A percentile compares a stretch with the other conserved stretches of the same genome.
Evolutionary conservation across 2,888 invertebrate species (phyloP).

Genomic region (Diadegma fenestrale): DNA sequence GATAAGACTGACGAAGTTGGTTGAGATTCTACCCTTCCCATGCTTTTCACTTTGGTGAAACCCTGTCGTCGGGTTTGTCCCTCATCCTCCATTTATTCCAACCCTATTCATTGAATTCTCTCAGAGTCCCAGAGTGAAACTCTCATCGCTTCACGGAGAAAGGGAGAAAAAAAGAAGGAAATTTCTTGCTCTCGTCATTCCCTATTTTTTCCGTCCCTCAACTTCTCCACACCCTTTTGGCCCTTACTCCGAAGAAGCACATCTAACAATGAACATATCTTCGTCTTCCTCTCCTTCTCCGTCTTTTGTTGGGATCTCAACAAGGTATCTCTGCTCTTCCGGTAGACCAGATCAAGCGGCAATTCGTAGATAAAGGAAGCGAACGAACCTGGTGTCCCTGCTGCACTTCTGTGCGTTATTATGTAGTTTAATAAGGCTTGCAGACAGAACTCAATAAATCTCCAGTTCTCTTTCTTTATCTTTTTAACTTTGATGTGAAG

Average conservation of each 20-base stretch:
- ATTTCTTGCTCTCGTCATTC: constrained; percentile 30
- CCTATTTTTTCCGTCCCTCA: constrained; percentile 27
- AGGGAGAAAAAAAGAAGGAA: neutral
- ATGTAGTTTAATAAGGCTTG: constrained; percentile 14
- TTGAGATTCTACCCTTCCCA: constrained; percentile 70
- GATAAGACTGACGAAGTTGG: constrained; percentile 73
- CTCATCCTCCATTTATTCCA: constrained; percentile 59
- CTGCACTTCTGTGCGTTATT: constrained; percentile 44
- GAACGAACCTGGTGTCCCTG: constrained; percentile 7
- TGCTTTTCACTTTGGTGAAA: constrained; percentile 66
- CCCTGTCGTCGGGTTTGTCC: constrained; percentile 31
- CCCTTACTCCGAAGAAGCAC: constrained; percentile 30
- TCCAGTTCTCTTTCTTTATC: neutral
- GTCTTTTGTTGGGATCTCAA: constrained; percentile 43
- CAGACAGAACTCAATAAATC: constrained; percentile 29
- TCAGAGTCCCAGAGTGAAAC: constrained; percentile 33
- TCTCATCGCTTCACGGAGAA: constrained; percentile 22
- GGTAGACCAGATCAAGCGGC: constrained; percentile 28
- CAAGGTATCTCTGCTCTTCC: constrained; percentile 48
- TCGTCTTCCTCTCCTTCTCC: constrained; percentile 20
- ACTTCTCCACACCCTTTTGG: constrained; percentile 15
- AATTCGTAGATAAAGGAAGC: constrained; percentile 26
- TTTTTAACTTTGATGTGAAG: neutral
- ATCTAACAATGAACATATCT: constrained; percentile 53
- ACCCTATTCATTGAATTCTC: constrained; percentile 56